Conservation (phyloP, 2,888 invertebrate genomes). For the Tiphia femorata region DNA sequence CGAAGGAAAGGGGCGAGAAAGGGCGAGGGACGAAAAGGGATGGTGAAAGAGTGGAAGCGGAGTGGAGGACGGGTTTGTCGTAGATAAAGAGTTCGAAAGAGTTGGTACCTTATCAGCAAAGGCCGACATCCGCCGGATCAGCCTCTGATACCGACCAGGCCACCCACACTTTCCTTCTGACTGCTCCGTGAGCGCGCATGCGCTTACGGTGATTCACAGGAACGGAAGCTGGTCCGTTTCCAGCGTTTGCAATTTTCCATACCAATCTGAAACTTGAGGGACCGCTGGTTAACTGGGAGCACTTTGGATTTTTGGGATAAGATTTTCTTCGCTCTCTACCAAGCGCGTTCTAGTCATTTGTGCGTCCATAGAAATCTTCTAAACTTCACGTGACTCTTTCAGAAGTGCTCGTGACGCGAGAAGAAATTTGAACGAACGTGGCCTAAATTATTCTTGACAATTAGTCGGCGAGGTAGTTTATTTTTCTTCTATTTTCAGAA, state of each 20-base stretch:
- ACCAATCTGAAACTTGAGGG: no score
- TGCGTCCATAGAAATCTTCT: no score
- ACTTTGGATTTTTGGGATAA: no score
- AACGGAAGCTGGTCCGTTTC: slow-evolving; percentile 36
- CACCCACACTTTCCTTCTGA: slow-evolving; percentile 67
- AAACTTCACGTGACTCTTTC: no score
- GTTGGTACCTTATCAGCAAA: slow-evolving; percentile 61
- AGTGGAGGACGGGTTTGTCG: slow-evolving; percentile 34
- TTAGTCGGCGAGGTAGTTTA: no score
- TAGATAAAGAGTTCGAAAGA: slow-evolving; percentile 66
- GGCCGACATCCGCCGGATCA: slow-evolving; percentile 68
- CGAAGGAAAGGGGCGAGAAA: not conserved
- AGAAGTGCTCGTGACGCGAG: no score
- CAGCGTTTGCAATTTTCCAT: slow-evolving; percentile 33
- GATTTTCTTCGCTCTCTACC: no score
- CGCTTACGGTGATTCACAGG: slow-evolving; percentile 42
- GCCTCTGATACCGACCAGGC: slow-evolving; percentile 61
- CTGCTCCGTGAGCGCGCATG: slow-evolving; percentile 27
- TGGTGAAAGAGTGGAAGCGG: slow-evolving; percentile 29
- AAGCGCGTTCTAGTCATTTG: no score
- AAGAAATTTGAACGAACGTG: no score
- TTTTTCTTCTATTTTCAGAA: no score
- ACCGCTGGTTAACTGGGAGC: no score
- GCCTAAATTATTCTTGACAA: no score
- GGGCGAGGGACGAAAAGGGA: slow-evolving; percentile 8